Base-by-base conservation (phyloP, 1,140 invertebrate genomes). In the Lordiphosa collinella region DNA sequence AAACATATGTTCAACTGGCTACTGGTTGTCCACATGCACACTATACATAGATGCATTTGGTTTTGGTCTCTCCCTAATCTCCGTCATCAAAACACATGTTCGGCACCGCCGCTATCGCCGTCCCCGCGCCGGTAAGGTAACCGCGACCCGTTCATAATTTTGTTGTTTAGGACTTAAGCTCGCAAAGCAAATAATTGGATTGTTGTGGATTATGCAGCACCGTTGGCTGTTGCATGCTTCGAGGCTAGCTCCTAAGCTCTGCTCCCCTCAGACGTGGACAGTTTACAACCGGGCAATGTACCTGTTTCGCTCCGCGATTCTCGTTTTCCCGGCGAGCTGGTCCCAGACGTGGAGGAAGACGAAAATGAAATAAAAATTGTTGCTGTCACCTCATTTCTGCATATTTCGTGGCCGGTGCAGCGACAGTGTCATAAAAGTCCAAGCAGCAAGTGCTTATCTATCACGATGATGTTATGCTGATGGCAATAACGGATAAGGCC, bases 381-480 rank as follows among this genome's bases (percentile, higher is more conserved):
- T 46, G 49, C 57, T 71, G 73, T 78, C 73, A 71, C 62, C 68
- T 76, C 54, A 38, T 62, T 76, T 71, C 54, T 78, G 55, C 68
- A 72, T 68, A 72, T 62, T 74, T 56, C 51, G 59, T 73, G 40
- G 52, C 46, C 54, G 43, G 36, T 32, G 43, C 25, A 36, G 25
- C 58, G 40, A 50, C 63, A 68, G 51, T 54, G 53, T 57, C 68
- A 63, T 61, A 71, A 71, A 71, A 67, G 53, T 66, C 52, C 40
- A 43, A 57, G 49, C 53, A 44, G 41, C 46, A 36, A 62, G 40
- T 50, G 35, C 40, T 80, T 80, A 80, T 74, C 75, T 80, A 70
- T 66, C 51, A 60, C 46, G 75, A 67, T 80, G 62, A 74, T 80
- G 70, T 75, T 80, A 58, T 74, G 66, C 65, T 75, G 75, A 80